A percentile compares a stretch with the other conserved stretches of the same genome.
Evolutionary conservation across 2,797 vertebrate species (phyloP).

Genomic region (Eupleurogrammus muticus): DNA sequence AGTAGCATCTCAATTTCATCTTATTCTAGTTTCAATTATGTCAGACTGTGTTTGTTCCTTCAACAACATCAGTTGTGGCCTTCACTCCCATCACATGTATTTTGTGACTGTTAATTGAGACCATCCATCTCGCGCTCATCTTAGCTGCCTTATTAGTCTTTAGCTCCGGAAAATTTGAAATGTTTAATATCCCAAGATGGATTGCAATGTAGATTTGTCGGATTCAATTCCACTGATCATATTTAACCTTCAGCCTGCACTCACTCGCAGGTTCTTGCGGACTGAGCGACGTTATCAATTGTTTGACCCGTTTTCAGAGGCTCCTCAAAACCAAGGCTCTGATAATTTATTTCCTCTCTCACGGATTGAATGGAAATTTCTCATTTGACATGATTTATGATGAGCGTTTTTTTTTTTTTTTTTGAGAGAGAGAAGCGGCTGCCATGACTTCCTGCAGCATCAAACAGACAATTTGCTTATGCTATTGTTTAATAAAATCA

Average conservation of each 20-base stretch:
- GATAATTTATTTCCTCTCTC: conserved; percentile 50
- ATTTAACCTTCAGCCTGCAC: conserved; percentile 82
- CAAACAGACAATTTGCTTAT: conserved; percentile 4
- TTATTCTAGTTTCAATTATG: conserved; percentile 39
- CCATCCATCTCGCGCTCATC: conserved; percentile 85
- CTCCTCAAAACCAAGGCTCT: conserved; percentile 42
- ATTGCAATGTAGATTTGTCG: conserved; percentile 88
- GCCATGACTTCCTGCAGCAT: background rate
- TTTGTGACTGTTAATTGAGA: conserved; percentile 76
- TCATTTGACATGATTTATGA: conserved; percentile 45
- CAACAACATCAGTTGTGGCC: conserved; percentile 71
- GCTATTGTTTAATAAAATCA: conserved; percentile 1
- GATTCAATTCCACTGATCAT: conserved; percentile 84
- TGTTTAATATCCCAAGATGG: conserved; percentile 89
- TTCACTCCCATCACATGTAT: conserved; percentile 71
- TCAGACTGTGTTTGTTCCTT: conserved; percentile 59
- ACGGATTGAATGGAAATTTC: conserved; percentile 43
- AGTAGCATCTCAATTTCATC: conserved; percentile 10
- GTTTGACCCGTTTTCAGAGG: conserved; percentile 62
- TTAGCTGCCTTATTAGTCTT: conserved; percentile 84
- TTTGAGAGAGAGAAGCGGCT: conserved; percentile 11
- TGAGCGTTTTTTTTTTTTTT: conserved; percentile 7
- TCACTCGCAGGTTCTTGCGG: conserved; percentile 80
- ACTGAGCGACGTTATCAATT: conserved; percentile 75
- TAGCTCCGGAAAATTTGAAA: conserved; percentile 85